Evolutionary conservation across 1,140 invertebrate species (phyloP).

Genomic region (Drosophila auraria): DNA sequence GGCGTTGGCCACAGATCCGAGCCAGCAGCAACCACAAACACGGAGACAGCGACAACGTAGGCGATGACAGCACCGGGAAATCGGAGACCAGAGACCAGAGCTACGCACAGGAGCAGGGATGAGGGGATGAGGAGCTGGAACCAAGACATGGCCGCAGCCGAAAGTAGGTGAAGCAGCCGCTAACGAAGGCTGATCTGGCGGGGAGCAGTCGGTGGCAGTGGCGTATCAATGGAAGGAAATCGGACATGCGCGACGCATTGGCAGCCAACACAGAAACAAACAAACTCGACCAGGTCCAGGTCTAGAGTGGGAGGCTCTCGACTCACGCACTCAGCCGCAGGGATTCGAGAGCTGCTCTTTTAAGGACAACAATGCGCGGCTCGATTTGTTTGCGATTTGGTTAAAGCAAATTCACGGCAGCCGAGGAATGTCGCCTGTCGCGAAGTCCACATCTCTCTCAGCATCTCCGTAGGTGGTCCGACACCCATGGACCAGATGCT

Average conservation of each 20-base stretch:
- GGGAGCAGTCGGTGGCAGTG: slow-evolving; percentile 6
- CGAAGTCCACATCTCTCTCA: slow-evolving; percentile 18
- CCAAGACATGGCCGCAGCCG: slow-evolving; percentile 54
- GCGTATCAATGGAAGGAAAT: slow-evolving; percentile 73
- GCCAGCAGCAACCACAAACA: slow-evolving; percentile 37
- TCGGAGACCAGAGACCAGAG: slow-evolving; percentile 49
- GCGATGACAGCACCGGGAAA: slow-evolving; percentile 74
- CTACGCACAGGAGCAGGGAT: slow-evolving; percentile 26
- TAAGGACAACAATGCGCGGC: slow-evolving; percentile 67
- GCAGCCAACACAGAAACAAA: slow-evolving; percentile 65
- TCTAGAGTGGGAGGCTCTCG: slow-evolving; percentile 57
- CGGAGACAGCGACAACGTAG: slow-evolving; percentile 61
- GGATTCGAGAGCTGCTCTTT: slow-evolving; percentile 29
- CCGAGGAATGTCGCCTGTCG: slow-evolving; percentile 33
- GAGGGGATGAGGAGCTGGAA: background rate
- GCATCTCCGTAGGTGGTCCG: slow-evolving; percentile 58
- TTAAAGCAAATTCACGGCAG: slow-evolving; percentile 67
- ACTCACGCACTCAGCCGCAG: slow-evolving; percentile 53
- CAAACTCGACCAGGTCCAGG: slow-evolving; percentile 20
- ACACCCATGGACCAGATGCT: slow-evolving; percentile 15
- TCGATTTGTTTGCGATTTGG: slow-evolving; percentile 79
- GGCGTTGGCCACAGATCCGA: slow-evolving; percentile 65
- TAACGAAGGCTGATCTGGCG: slow-evolving; percentile 34
- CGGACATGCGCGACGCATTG: slow-evolving; percentile 76
- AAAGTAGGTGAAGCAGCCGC: slow-evolving; percentile 75